Evolutionary conservation across 2,888 invertebrate genomes (phyloP).

Genomic region (Hololepta plana): DNA sequence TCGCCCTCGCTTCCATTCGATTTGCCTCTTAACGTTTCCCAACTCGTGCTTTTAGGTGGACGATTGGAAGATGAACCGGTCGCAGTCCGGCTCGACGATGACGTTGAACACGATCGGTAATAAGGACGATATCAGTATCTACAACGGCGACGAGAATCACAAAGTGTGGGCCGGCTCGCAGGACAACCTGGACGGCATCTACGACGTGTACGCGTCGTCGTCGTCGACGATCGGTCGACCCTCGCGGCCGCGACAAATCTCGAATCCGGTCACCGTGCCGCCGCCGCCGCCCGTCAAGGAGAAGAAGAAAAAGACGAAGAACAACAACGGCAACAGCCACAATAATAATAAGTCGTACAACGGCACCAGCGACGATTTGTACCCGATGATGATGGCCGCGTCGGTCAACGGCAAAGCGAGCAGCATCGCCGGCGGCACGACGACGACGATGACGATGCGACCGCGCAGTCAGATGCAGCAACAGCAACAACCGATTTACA

Average conservation of each 20-base stretch:
- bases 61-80: slow-evolving; percentile 35
- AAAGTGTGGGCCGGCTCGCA: slow-evolving; percentile 80
- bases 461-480: no score
- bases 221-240: slow-evolving; percentile 42
- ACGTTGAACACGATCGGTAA: slow-evolving; percentile 39
- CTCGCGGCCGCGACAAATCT: slow-evolving; percentile 63
- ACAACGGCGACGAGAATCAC: slow-evolving; percentile 85
- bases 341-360: slow-evolving; percentile 39
- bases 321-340: slow-evolving; percentile 37
- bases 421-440: slow-evolving; percentile 20
- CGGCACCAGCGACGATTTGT: slow-evolving; percentile 37
- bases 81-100: slow-evolving; percentile 38
- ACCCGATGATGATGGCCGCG: slow-evolving; percentile 34
- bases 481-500: slow-evolving; percentile 24
- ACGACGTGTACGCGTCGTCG: slow-evolving; percentile 42
- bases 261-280: slow-evolving; percentile 58
- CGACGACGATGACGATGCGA: slow-evolving; percentile 18
- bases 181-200: slow-evolving; percentile 53
- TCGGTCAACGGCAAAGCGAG: slow-evolving; percentile 31
- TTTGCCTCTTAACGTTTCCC: no score
- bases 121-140: slow-evolving; percentile 66
- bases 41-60: slow-evolving; percentile 28
- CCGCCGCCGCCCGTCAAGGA: slow-evolving; percentile 61
- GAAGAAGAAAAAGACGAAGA: slow-evolving; percentile 42
- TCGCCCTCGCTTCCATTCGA: no score